Evolutionary conservation across 2,888 invertebrate species (phyloP), one percentile per base, ranked within the genome.

Genomic region (Diabrotica balteata): DNA sequence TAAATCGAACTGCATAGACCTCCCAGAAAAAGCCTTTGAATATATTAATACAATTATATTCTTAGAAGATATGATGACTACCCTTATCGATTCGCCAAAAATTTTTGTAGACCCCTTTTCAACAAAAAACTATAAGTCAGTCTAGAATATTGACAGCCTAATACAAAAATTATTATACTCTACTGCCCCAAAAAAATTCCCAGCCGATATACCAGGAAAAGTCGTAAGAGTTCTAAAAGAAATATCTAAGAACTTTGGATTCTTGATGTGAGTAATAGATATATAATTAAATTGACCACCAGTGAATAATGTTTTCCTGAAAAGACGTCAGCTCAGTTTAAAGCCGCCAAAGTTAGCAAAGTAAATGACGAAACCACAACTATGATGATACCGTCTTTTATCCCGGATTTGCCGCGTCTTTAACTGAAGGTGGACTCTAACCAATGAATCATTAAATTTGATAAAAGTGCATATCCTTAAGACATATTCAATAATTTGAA

Each of bases 231-330:
- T 52, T 52, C 52, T 32, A 52, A 7, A 9, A 54, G 55, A 11
- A 43, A n/a, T 57, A 57, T 45, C 55, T 43, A 11, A 11, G 55
- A 57, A 45, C 43, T 44, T 57, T 45, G 47, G 55, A 57, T 57
- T 9, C 45, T 57, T 45, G 55, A 57, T 57, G 17, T 57, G 55
- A 57, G 44, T 57, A 57, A 57, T 17, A 45, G 55, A 57, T 54
- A 54, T 43, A n/a, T 57, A 57, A 57, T 57, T 57, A 57, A 57
- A 57, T 57, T 44, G 55, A 57, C 55, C 55, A 45, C 55, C 44
- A 57, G 45, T 57, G 55, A 57, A 57, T 57, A 57, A 57, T 57
- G 9, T 8, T 57, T 45, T 57, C 17, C 11, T 11, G 8, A 47
- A 59, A 50, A 42, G 59, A 59, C 45, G 46, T 32, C 46, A 46